These are phyloP conservation scores for Elgaria multicarinata DNA, from an alignment of 2,113 vertebrate species.

Conservation along the genomic window DNA sequence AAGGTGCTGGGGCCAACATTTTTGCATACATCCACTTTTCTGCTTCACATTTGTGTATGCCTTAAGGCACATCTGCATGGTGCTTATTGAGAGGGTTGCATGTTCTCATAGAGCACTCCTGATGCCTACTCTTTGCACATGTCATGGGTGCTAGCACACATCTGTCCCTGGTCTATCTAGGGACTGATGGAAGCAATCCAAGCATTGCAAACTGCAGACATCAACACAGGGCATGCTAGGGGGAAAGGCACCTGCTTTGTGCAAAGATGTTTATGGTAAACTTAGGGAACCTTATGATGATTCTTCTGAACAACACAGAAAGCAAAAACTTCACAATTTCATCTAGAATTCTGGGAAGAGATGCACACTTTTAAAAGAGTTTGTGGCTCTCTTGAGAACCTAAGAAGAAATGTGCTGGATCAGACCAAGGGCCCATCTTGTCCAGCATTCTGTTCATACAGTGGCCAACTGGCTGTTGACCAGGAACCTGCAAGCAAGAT, in stretches of 20 bases:
- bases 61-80: not conserved
- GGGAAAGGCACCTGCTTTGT: not conserved
- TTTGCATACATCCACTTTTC: fast-evolving
- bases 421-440: no score
- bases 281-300: not conserved
- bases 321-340: not conserved
- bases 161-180: not conserved
- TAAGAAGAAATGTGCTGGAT: no score
- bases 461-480: no score
- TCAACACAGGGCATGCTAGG: not conserved
- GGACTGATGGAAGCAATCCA: not conserved
- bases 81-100: not conserved
- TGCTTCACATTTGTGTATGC: not conserved
- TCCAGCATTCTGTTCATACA: no score
- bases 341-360: not conserved
- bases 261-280: not conserved
- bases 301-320: constrained; percentile 10
- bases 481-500: no score
- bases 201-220: not conserved
- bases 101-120: not conserved
- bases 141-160: not conserved
- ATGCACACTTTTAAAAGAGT: constrained; percentile 10
- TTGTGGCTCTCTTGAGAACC: no score
- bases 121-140: not conserved
- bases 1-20: not conserved